Percentiles rank a stretch among this genome's conserved stretches.
These are phyloP conservation scores for Notamacropus eugenii DNA, from an alignment of 2,797 vertebrate genomes.

Conservation along the genomic window DNA sequence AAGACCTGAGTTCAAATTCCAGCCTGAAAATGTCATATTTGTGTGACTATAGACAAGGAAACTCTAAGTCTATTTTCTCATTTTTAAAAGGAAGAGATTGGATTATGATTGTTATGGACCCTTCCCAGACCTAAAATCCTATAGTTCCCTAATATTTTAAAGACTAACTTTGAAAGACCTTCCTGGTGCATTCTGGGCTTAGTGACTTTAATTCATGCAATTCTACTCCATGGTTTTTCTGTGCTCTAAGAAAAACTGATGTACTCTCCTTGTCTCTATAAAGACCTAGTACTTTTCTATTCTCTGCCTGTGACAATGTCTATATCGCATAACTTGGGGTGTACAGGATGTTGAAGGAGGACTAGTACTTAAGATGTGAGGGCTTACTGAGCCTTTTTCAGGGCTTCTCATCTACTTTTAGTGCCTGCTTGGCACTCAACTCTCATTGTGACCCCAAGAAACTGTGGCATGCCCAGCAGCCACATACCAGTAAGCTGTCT, in stretches of 20 bases:
- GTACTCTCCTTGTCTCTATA: background rate
- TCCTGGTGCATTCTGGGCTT: background rate
- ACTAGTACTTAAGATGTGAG: too few species aligned
- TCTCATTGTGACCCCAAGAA: too few species aligned
- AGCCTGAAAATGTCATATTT: background rate
- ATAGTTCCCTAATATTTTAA: background rate
- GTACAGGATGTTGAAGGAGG: too few species aligned
- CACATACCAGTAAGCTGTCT: too few species aligned
- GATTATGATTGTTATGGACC: background rate
- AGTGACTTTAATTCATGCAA: background rate
- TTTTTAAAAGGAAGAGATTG: background rate
- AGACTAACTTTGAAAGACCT: background rate
- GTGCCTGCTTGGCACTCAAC: too few species aligned
- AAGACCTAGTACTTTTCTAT: background rate
- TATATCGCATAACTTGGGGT: too few species aligned
- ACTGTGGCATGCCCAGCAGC: too few species aligned
- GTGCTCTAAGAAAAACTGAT: background rate
- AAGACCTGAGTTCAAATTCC: background rate
- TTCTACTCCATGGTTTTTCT: background rate
- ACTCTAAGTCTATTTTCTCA: background rate
- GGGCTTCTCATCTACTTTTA: too few species aligned
- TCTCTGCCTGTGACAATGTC: background rate
- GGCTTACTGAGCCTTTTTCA: too few species aligned
- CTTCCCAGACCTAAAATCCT: background rate
- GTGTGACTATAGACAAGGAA: background rate